Base-by-base conservation (phyloP, 2,797 vertebrate species). In the Limnodromus scolopaceus region DNA sequence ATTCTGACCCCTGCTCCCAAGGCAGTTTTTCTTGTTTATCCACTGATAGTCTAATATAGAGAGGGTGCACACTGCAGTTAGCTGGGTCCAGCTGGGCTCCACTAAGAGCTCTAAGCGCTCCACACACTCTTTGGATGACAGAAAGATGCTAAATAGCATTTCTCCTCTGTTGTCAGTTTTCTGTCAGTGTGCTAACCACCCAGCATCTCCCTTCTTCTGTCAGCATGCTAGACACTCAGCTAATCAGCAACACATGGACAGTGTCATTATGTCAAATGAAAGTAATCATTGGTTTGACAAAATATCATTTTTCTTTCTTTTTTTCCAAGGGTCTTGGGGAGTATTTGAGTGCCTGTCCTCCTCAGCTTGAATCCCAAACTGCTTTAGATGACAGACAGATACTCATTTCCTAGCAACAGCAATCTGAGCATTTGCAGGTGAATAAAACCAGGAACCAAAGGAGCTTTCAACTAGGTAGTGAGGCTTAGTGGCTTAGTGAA, bases 181-280 rank as follows among this genome's bases (percentile, higher is more conserved):
- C 92, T 93, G 54, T 84, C 88, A 92, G 78, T 77, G 64, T 85
- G 66, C 55, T 95, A 95, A 87, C 74, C 46, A 72, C 49, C 63
- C 74, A 92, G 43, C n/a, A 45, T 53, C 32, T 72, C 69, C 66
- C 43, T 90, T 66, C 68, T 89, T 78, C 90, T 88, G 63, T 92
- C 90, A 92, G 58, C 51, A 11, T 38, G 61, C 0, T 5, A 66
- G 68, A 74, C 87, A 70, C 63, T 65, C 39, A 2, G 1, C 46
- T 96, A 96, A 94, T 53, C 66, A 93, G 63, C 58, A 86, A 46
- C 77, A 95, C 63, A 89, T 60, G 84, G 77, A 10, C 61, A 84
- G 23, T 77, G 71, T 85, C 81, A 74, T 63, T 72, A 72, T 86
- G 63, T 82, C 86, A 95, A 91, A 95, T 1, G 10, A 84, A 91